These are phyloP conservation scores for Ectemnius cavifrons DNA, from an alignment of 2,888 invertebrate genomes.

Conservation along the genomic window DNA sequence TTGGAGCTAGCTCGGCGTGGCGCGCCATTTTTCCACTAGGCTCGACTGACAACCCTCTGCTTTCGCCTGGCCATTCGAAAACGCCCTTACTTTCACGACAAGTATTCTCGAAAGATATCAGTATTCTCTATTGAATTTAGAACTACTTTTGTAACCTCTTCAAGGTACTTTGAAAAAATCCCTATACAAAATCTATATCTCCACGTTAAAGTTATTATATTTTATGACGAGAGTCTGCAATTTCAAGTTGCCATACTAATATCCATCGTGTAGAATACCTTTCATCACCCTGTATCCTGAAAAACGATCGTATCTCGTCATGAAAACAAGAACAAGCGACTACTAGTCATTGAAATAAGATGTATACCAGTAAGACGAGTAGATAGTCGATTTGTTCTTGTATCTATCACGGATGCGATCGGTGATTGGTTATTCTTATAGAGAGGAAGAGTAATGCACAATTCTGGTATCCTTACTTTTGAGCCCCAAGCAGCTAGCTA, in stretches of 20 bases:
- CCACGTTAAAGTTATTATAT: neutral
- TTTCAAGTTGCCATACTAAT: neutral
- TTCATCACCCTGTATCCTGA: constrained; percentile 35
- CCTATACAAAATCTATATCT: neutral
- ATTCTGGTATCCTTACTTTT: constrained; percentile 67
- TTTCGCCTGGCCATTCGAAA: neutral
- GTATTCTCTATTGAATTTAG: neutral
- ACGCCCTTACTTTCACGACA: neutral
- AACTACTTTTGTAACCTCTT: no score
- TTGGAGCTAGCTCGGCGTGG: constrained; percentile 5
- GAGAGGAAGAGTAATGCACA: constrained; percentile 51
- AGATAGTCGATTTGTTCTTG: constrained; percentile 29
- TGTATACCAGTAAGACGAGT: neutral
- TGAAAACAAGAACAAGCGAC: constrained; percentile 27
- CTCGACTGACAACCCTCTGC: neutral
- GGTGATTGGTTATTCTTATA: constrained; percentile 35
- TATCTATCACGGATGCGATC: constrained; percentile 27
- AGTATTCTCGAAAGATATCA: constrained; percentile 9
- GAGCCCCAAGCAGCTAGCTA: constrained; percentile 77
- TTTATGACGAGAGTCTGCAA: neutral
- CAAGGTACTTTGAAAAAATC: neutral
- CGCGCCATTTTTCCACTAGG: neutral
- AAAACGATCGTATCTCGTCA: constrained; percentile 36
- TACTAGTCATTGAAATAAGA: neutral
- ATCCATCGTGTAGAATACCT: constrained; percentile 24